phyloP scores from a whole-genome alignment of 2,113 vertebrate genomes.

The Apistogramma diplotaenia region DNA sequence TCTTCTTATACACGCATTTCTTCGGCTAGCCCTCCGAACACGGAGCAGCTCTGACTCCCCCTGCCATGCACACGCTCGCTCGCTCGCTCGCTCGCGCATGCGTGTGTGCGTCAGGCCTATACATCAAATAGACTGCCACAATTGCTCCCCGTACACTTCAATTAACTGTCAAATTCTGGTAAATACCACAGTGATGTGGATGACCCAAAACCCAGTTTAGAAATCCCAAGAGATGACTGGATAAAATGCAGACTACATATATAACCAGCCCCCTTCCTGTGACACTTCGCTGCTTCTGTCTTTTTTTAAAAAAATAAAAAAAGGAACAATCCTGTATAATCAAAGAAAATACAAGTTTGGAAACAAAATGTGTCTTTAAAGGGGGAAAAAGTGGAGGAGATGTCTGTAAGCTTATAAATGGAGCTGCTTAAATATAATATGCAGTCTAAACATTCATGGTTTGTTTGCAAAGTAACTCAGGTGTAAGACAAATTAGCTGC shows the following conservation, averaged over 20 bases:
- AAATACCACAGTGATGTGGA: conserved; percentile 36
- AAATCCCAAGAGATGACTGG: conserved; percentile 24
- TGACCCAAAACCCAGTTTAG: conserved; percentile 56
- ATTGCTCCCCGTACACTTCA: conserved; percentile 4
- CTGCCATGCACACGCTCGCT: too few relatives aligned
- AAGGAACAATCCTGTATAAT: background rate
- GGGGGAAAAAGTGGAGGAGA: too few relatives aligned
- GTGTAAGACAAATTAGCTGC: background rate
- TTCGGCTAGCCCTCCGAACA: background rate
- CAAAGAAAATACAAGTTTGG: background rate
- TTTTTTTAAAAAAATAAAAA: background rate
- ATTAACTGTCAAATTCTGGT: conserved; percentile 41
- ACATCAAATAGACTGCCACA: background rate
- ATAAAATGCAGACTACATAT: conserved; percentile 8
- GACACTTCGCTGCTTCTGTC: background rate
- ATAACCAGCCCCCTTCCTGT: too few relatives aligned
- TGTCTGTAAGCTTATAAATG: background rate
- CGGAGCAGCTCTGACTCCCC: background rate
- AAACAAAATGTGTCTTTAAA: background rate
- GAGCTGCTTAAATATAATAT: background rate
- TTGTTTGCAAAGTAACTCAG: background rate
- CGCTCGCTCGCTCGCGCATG: too few relatives aligned
- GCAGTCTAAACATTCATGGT: background rate
- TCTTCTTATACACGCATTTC: background rate
- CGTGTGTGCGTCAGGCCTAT: background rate